Conservation (phyloP, 2,888 invertebrate species). For the Dastarcus helophoroides region DNA sequence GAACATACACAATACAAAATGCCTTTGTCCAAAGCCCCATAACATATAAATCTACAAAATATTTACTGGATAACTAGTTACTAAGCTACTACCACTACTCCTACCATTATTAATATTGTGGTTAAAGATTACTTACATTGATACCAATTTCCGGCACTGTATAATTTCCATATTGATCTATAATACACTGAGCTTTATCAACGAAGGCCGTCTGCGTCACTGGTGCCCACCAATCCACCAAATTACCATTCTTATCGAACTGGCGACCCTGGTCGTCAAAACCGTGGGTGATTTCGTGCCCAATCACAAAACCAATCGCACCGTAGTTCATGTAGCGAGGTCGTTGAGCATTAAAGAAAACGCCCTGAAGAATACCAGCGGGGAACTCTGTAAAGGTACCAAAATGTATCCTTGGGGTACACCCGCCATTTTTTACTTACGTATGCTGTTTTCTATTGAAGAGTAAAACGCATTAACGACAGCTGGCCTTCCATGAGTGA, state of each 20-base stretch:
- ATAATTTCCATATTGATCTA: conserved; percentile 88
- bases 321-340: conserved; percentile 89
- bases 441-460: conserved; percentile 76
- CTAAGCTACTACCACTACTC: too few species aligned
- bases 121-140: conserved; percentile 43
- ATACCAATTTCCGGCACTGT: conserved; percentile 65
- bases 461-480: conserved; percentile 81
- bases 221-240: conserved; percentile 88
- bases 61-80: too few species aligned
- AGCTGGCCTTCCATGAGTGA: conserved; percentile 72
- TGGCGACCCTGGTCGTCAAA: conserved; percentile 86
- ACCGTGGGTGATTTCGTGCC: conserved; percentile 86
- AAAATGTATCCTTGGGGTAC: conserved; percentile 1
- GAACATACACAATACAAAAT: too few species aligned
- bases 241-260: conserved; percentile 84
- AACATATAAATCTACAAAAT: too few species aligned
- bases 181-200: conserved; percentile 79
- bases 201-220: conserved; percentile 73
- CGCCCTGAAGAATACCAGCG: conserved; percentile 85
- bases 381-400: conserved; percentile 64
- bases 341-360: conserved; percentile 78
- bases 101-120: background rate
- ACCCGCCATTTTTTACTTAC: too few species aligned
- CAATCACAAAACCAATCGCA: conserved; percentile 83
- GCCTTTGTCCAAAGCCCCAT: too few species aligned